These are phyloP conservation scores for Cephalotes varians DNA, from an alignment of 2,888 invertebrate genomes.

Conservation along the genomic window DNA sequence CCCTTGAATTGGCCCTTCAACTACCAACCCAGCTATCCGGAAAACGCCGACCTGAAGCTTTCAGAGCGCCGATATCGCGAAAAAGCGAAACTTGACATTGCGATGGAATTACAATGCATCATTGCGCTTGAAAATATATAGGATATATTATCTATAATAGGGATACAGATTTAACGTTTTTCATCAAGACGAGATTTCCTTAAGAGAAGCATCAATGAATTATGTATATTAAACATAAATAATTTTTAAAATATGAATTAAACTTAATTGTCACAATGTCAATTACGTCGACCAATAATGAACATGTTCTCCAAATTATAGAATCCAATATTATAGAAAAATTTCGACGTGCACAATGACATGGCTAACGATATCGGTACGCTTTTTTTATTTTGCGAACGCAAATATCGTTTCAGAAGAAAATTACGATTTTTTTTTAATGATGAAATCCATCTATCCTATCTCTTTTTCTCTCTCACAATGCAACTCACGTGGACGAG, in stretches of 20 bases:
- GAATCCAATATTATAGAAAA: conserved; percentile 6
- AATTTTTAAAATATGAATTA: background rate
- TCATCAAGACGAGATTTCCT: background rate
- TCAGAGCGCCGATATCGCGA: conserved; percentile 18
- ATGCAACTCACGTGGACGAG: conserved; percentile 40
- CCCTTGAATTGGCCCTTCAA: conserved; percentile 60
- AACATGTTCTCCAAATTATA: no score
- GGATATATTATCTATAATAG: background rate
- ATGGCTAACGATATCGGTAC: background rate
- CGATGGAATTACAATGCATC: background rate
- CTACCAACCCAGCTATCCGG: conserved; percentile 22
- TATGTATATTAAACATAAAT: background rate
- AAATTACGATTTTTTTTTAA: conserved; percentile 19
- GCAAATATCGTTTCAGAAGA: conserved; percentile 14
- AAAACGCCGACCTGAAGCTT: conserved; percentile 34
- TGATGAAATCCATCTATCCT: background rate
- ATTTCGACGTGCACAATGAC: background rate
- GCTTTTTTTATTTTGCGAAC: background rate
- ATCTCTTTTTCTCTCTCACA: background rate
- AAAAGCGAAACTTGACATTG: conserved; percentile 7
- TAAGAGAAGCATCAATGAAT: background rate
- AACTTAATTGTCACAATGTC: background rate
- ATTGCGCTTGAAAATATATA: background rate
- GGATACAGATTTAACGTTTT: background rate
- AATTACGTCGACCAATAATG: background rate